These are phyloP conservation scores for Laupala kohalensis DNA, from an alignment of 1,140 invertebrate genomes.

Conservation along the genomic window DNA sequence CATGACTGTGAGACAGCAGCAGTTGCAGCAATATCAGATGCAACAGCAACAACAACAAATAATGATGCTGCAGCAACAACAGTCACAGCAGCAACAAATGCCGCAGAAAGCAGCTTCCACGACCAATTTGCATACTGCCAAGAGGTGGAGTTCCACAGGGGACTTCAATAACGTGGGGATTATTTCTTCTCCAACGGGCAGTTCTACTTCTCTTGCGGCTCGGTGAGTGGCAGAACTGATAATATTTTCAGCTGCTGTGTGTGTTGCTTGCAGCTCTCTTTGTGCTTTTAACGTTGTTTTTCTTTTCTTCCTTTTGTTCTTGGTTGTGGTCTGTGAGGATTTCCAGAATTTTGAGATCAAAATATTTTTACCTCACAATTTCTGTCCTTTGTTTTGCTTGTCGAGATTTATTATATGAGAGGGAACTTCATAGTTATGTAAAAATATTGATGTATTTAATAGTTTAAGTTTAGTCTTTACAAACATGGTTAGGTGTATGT, in stretches of 20 bases:
- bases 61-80: constrained; percentile 28
- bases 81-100: not conserved
- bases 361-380: too few relatives aligned
- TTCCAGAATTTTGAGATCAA: too few relatives aligned
- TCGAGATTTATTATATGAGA: too few relatives aligned
- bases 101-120: constrained; percentile 3
- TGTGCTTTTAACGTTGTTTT: not conserved
- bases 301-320: not conserved
- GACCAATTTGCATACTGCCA: constrained; percentile 34
- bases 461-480: too few relatives aligned
- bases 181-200: constrained; percentile 17
- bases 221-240: constrained; percentile 32
- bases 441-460: too few relatives aligned
- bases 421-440: too few relatives aligned
- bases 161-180: constrained; percentile 45
- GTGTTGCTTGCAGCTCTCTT: not conserved
- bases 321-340: too few relatives aligned
- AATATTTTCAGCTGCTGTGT: not conserved
- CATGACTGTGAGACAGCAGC: not conserved
- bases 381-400: too few relatives aligned
- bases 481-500: too few relatives aligned
- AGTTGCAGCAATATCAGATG: not conserved
- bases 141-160: constrained; percentile 71
- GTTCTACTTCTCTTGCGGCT: constrained; percentile 24
- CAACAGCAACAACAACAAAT: constrained; percentile 1